Evolutionary conservation across 2,888 invertebrate genomes (phyloP), one percentile per base, ranked within the genome.

Genomic region (Drosophila anomalata): DNA sequence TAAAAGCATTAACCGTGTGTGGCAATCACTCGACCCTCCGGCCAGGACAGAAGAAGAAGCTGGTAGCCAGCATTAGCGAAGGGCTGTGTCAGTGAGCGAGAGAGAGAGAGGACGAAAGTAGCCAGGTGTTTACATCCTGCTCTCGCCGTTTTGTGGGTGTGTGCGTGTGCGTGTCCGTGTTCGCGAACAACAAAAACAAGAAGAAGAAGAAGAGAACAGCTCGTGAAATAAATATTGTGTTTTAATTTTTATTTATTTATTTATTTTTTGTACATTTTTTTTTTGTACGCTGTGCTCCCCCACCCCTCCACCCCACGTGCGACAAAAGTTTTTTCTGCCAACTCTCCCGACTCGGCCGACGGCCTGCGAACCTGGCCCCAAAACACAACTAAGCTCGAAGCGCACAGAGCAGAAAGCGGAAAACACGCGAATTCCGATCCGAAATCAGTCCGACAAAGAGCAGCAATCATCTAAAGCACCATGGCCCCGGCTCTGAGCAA

Each of bases 401-500:
- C 47, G 26, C 29, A 26, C 14, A 17, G 48, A 26, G 29, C 33
- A 33, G 46, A 24, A 65, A 65, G 46, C 65, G 65, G 44, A 63
- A 36, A 22, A 55, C 55, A 55, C 55, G 55, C 54, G 51, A 63
- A 63, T 63, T 63, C 65, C 51, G 26, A 63, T 51, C 9, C 42
- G 4, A 42, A 20, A 17, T 20, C 17, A 20, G 39, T 39, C 14
- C n/a, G 9, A 3, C 42, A 2, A 44, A 22, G 2, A 44, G 22
- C 1, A 11, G 22, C 20, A 11, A 60, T 14, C 33, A 33, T 17
- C 60, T 36, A 17, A 74, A 89, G 85, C 74, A 96, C 96, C 74
- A 96, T 96, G 96, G 96, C 96, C 81, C 96, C 95, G 79, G 94
- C 93, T 90, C 93, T 95, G 76, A 96, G 96, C 92, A 96, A 95